Evolutionary conservation across 2,888 invertebrate species (phyloP).

Genomic region (Cacoxenus indagator): DNA sequence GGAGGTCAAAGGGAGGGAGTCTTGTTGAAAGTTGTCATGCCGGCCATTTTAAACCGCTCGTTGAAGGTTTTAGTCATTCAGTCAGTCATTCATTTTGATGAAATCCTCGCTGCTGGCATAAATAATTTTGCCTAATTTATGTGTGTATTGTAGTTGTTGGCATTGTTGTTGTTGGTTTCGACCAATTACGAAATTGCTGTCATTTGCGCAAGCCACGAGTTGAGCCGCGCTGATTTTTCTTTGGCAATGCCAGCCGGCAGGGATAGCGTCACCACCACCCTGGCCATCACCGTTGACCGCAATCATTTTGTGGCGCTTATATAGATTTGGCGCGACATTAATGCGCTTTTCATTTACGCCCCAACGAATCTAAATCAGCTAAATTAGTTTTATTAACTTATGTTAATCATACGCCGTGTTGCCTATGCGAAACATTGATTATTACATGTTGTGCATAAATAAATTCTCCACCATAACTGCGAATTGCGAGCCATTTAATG

Average conservation of each 20-base stretch:
- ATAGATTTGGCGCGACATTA: not conserved
- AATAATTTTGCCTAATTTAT: conserved; percentile 15
- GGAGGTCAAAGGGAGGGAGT: not conserved
- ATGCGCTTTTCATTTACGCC: not conserved
- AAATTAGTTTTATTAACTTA: conserved; percentile 18
- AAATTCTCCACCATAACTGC: not conserved
- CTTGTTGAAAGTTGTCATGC: not conserved
- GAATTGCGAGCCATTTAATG: not conserved
- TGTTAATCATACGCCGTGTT: conserved; percentile 13
- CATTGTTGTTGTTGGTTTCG: conserved; percentile 4
- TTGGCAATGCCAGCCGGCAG: too few species aligned
- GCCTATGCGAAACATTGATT: not conserved
- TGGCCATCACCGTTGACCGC: not conserved
- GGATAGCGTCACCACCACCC: too few species aligned
- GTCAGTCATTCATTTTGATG: conserved; percentile 15
- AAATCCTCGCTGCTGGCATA: not conserved
- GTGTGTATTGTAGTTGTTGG: conserved; percentile 1
- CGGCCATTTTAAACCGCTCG: too few species aligned
- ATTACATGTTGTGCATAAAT: conserved; percentile 3
- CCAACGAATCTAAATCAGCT: conserved; percentile 7
- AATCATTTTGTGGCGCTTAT: not conserved
- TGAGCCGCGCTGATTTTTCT: not conserved
- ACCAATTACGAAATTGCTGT: conserved; percentile 11
- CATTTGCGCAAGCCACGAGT: not conserved
- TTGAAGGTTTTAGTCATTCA: not conserved